Base-by-base conservation (phyloP, 2,113 vertebrate species). In the Hucho hucho region DNA sequence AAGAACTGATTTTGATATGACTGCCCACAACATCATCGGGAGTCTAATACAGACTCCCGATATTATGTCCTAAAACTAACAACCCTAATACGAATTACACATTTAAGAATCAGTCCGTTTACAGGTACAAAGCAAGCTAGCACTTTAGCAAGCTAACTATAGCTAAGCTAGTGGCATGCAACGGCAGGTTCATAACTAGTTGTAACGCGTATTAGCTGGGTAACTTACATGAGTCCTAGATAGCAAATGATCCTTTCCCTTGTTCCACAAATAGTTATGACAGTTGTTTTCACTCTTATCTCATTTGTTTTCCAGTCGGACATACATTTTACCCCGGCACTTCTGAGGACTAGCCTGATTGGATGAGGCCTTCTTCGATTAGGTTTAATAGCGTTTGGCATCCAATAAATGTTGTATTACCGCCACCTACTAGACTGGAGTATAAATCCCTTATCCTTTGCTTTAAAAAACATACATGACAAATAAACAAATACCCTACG, bases 211-310 rank as follows among this genome's bases (percentile, higher is more conserved):
- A 53, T 18, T 53, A 18, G 49, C 49, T 53, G 16, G 49, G 16
- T 26, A 13, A 63, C 73, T 20, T 86, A 90, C 88, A 84, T 87
- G 70, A 20, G 74, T 1, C 73, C 68, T 59, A 18, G 18, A 16
- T 1, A 22, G 64, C 7, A 5, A 58, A 14, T 9, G 0, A 12
- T 1, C 24, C 4, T 24, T 16, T 47, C 22, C 16, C 70, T 18
- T 70, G 7, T 29, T 73, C 59, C 49, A 53, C 28, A 1, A 24
- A 4, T 58, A 1, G 37, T 49, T 0, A 46, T 82, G 2, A 58
- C 0, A 63, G 16, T 77, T 70, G 47, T n/a, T 14, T 65, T 25
- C 64, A 3, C 49, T 49, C 12, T 6, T 5, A 53, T 53, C 49
- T 53, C 49, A 53, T 18, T 53, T 53, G 49, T 18, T 53, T 53